A percentile compares a stretch with the other conserved stretches of the same genome.
These are phyloP conservation scores for Crocuta crocuta DNA, from an alignment of 2,113 vertebrate species.

Conservation along the genomic window DNA sequence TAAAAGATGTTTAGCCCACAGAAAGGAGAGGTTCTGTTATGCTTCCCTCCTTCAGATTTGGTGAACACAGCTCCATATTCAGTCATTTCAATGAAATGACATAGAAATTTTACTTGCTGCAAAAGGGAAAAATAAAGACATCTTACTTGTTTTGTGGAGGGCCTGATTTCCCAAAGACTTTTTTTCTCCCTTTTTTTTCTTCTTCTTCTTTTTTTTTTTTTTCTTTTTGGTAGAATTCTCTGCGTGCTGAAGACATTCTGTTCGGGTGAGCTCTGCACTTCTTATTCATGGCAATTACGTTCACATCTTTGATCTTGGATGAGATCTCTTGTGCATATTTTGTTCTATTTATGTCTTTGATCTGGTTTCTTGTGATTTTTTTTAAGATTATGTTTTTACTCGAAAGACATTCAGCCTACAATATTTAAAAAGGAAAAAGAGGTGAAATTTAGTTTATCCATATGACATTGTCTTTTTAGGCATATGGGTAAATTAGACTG, in stretches of 20 bases:
- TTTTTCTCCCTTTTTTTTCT: background rate
- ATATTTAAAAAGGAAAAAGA: conserved; percentile 84
- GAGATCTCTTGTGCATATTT: conserved; percentile 90
- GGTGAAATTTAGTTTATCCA: conserved; percentile 73
- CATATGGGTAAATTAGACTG: conserved; percentile 48
- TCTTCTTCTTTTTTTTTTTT: background rate
- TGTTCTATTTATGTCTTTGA: conserved; percentile 90
- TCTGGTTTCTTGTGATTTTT: conserved; percentile 85
- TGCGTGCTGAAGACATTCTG: conserved; percentile 79
- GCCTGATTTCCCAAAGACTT: conserved; percentile 66
- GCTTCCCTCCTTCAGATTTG: background rate
- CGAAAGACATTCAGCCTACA: conserved; percentile 80
- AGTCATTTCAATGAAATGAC: background rate
- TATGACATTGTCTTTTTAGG: conserved; percentile 77
- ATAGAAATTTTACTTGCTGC: conserved; percentile 23
- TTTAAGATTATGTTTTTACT: conserved; percentile 82
- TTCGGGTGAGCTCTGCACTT: conserved; percentile 84
- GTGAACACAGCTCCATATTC: background rate
- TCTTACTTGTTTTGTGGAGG: conserved; percentile 68
- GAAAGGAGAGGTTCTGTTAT: conserved; percentile 3
- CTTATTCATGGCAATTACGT: conserved; percentile 86
- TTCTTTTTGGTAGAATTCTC: conserved; percentile 80
- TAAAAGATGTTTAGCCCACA: background rate
- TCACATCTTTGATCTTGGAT: conserved; percentile 89
- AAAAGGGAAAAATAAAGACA: conserved; percentile 72